Evolutionary conservation across 2,888 invertebrate genomes (phyloP), one percentile per base, ranked within the genome.

Genomic region (Diachrysia chrysitis): DNA sequence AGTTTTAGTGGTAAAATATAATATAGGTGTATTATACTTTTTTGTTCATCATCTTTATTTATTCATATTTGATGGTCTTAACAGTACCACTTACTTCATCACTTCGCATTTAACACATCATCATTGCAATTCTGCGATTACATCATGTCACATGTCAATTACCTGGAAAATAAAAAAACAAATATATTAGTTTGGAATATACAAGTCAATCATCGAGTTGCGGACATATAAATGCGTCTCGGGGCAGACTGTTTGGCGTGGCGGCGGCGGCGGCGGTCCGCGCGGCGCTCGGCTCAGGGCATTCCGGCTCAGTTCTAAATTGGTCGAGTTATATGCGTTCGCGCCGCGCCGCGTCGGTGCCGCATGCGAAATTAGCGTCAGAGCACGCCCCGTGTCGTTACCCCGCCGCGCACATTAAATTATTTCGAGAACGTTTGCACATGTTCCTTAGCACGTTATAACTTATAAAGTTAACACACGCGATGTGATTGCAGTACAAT

Each of bases 361-460:
- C 73, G 83, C 78, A 79, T 81, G 83, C 81, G 69, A 84, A 85
- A 85, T 85, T 85, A 85, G 83, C 74, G 68, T 70, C 70, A 70
- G 77, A 77, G 73, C 76, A 77, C 78, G 78, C 73, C 66, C 74
- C 71, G 81, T 72, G 83, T 82, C 84, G 83, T 83, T 83, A 83
- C 83, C 83, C 84, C 80, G 74, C 80, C 82, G 77, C 76, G 82
- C 68, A 77, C 84, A 87, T 86, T 83, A 86, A 86, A 88, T 88
- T 91, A 91, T 91, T 91, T 90, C 78, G 82, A 89, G 88, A 88
- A 84, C 85, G 66, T 86, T 85, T 84, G 85, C 91, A 90, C 87
- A 87, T 89, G 87, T 78, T 84, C 71, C 73, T 79, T 86, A 81
- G 80, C 87, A 83, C 86, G 75, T 83, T 86, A 79, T 75, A 76